Conservation (phyloP, 30 jellyfish, hydroid and myxozoan genomes). For the Cassiopea andromeda region DNA sequence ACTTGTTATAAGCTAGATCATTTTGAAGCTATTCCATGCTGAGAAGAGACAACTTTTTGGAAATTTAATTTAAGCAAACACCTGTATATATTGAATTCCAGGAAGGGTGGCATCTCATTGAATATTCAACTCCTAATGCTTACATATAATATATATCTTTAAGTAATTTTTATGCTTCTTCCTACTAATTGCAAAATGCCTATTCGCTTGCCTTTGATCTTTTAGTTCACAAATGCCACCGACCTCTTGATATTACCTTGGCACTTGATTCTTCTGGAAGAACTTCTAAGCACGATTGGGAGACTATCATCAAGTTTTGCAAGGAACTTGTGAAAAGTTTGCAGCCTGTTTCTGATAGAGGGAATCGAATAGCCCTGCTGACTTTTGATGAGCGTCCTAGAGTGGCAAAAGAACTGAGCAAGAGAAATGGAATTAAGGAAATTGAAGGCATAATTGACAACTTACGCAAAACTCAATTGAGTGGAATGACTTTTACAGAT, state of each 20-base stretch:
- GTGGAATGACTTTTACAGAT: conserved; percentile 74
- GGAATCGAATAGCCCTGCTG: conserved; percentile 52
- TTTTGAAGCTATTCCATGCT: too few species aligned
- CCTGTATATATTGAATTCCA: too few species aligned
- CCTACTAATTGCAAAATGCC: neutral
- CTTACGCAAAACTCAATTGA: conserved; percentile 12
- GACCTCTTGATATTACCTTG: conserved; percentile 56
- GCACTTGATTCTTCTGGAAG: conserved; percentile 75
- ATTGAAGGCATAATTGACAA: conserved; percentile 29
- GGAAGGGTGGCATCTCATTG: too few species aligned
- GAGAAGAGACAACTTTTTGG: too few species aligned
- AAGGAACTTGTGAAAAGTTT: conserved; percentile 34
- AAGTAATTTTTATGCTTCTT: too few species aligned
- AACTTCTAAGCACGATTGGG: conserved; percentile 54
- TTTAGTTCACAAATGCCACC: conserved; percentile 63
- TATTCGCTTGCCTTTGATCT: neutral
- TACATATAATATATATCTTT: neutral
- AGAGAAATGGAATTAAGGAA: conserved; percentile 8
- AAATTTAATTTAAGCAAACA: too few species aligned
- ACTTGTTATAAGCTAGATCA: too few species aligned
- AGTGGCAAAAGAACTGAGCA: conserved; percentile 44
- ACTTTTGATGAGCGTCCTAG: conserved; percentile 64
- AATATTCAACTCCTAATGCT: too few species aligned
- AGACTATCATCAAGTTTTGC: conserved; percentile 48
- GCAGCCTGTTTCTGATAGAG: conserved; percentile 60